Evolutionary conservation across 2,888 invertebrate species (phyloP), one percentile per base, ranked within the genome.

Genomic region (Acheta domesticus): DNA sequence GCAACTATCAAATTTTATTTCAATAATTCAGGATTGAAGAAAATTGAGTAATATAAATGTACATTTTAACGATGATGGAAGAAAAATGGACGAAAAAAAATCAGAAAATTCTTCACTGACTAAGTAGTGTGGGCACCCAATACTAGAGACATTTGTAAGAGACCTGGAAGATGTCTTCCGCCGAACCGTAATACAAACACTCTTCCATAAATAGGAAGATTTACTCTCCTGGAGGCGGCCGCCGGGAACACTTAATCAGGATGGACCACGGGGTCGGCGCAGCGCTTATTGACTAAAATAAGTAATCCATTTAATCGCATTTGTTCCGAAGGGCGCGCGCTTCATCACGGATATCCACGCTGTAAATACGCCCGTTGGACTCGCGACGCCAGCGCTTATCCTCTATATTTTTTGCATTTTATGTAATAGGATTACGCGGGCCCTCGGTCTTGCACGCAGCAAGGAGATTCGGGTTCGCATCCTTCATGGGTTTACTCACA

Each of bases 281-380:
- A 0, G 16, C 62, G 62, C n/a, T 62, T 62, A 62, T 62, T 62
- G 62, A 12, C 62, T 19, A 62, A 62, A 62, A n/a, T 62, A 62
- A 62, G 62, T 62, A 62, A 62, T 62, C 62, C 62, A 62, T 62
- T 62, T 62, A 62, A 62, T 62, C 62, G 62, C 62, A 62, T 62
- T 62, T 62, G 16, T 62, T 0, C 62, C 62, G 14, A 62, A 62
- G 62, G 8, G n/a, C n/a, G 8, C n/a, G 14, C 62, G n/a, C 62
- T 62, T 62, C 62, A 62, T 62, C 62, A 62, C 16, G 62, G 62
- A 62, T 12, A 62, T n/a, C n/a, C 62, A 1, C 4, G 62, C 62
- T 12, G n/a, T 62, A 62, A 62, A 62, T 62, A 12, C 62, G 62
- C 62, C 62, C 62, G 62, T n/a, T 19, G 62, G n/a, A n/a, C 14